Evolutionary conservation across 1,140 invertebrate genomes (phyloP), one percentile per base, ranked within the genome.

Genomic region (Melitaea cinxia): DNA sequence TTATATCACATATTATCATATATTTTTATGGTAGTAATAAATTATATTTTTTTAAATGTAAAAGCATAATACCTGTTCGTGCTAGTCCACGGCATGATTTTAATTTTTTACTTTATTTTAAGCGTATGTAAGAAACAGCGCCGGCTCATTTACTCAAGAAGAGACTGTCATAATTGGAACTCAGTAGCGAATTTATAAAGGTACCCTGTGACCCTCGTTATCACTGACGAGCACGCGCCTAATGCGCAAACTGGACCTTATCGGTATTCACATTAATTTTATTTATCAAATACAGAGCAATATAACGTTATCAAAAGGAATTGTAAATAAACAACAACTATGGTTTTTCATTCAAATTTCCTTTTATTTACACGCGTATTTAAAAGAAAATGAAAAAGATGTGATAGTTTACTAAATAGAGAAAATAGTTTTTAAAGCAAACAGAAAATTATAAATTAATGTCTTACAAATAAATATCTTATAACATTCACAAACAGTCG

Each of bases 11-110:
- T n/a, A n/a, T n/a, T n/a, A n/a, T n/a, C n/a, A n/a, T n/a, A n/a
- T n/a, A n/a, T n/a, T n/a, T n/a, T n/a, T n/a, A n/a, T n/a, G n/a
- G n/a, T n/a, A n/a, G n/a, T n/a, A n/a, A n/a, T n/a, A n/a, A n/a
- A n/a, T n/a, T n/a, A n/a, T n/a, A n/a, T n/a, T n/a, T n/a, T n/a
- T n/a, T n/a, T 33, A 33, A 1, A 33, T 33, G 6, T 33, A 9
- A 33, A 10, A 6, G 7, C 30, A 7, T 10, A 33, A 33, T 79
- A 91, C 88, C 88, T 91, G 84, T 91, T 91, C 42, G 79, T 81
- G 64, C 86, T 89, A 33, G 88, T 85, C 88, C 88, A 91, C 72
- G 88, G 88, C 88, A 91, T 91, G 75, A 75, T 30, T 60, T 54
- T 59, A 70, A 54, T 69, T 67, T 63, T 71, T 87, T 81, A 90